phyloP scores from a whole-genome alignment of 2,888 invertebrate genomes.

The Diploptera punctata region DNA sequence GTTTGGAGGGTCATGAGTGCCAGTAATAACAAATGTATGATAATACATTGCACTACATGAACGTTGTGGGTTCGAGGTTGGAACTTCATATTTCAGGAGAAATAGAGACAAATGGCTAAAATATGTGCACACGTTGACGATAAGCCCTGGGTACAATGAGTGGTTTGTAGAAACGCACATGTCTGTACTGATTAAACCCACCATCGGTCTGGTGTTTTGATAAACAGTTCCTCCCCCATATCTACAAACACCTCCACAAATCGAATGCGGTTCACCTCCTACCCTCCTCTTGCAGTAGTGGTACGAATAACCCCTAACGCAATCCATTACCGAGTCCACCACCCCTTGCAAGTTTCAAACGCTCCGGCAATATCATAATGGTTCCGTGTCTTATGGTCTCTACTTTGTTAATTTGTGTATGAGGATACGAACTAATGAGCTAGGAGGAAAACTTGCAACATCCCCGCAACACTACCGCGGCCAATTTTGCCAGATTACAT shows the following conservation, averaged over 20 bases:
- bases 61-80: neutral
- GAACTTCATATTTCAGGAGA: neutral
- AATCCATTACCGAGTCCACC: constrained; percentile 22
- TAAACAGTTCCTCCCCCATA: constrained; percentile 14
- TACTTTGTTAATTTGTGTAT: constrained; percentile 15
- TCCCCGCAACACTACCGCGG: too few species aligned
- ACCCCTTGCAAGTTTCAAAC: neutral
- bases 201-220: constrained; percentile 10
- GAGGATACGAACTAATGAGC: constrained; percentile 9
- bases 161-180: neutral
- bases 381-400: neutral
- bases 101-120: constrained; percentile 21
- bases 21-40: neutral
- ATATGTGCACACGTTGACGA: neutral
- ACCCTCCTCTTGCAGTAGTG: neutral
- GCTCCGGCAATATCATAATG: neutral
- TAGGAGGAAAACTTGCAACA: neutral
- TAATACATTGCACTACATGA: neutral
- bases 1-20: too few species aligned
- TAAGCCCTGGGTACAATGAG: neutral
- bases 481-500: too few species aligned
- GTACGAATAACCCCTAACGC: constrained; percentile 7
- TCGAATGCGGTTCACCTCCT: constrained; percentile 23
- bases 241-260: constrained; percentile 26
- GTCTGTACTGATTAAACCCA: constrained; percentile 16